Evolutionary conservation across 2,888 invertebrate genomes (phyloP).

Genomic region (Pocota personata): DNA sequence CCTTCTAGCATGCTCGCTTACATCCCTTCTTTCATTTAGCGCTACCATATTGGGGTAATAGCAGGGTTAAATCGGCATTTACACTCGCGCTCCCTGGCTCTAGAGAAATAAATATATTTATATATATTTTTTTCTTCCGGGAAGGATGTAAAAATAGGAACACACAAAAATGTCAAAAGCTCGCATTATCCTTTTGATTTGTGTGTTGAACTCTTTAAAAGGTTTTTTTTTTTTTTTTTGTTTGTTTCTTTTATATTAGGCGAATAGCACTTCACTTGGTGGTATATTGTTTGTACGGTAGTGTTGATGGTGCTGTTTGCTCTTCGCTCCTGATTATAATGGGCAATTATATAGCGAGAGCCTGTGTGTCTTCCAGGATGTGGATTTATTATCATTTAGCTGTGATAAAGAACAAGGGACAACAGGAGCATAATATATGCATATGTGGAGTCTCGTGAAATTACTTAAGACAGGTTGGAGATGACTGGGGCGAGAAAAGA

Average conservation of each 20-base stretch:
- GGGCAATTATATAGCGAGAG: neutral
- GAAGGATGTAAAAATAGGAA: slow-evolving; percentile 15
- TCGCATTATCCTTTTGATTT: slow-evolving; percentile 55
- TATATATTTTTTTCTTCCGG: neutral
- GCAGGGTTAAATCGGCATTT: slow-evolving; percentile 53
- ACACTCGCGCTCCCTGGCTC: slow-evolving; percentile 7
- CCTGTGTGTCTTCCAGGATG: neutral
- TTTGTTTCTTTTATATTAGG: neutral
- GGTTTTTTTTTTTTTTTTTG: slow-evolving; percentile 27
- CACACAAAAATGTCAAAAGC: slow-evolving; percentile 60
- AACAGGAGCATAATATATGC: neutral
- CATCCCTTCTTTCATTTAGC: slow-evolving; percentile 33
- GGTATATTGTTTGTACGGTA: neutral
- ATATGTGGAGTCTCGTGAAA: neutral
- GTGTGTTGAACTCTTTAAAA: slow-evolving; percentile 47
- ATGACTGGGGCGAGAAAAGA: neutral
- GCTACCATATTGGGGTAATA: slow-evolving; percentile 48
- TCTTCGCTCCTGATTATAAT: slow-evolving; percentile 3
- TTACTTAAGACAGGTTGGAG: neutral
- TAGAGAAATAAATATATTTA: neutral
- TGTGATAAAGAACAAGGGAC: neutral
- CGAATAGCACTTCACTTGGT: neutral
- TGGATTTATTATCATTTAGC: neutral
- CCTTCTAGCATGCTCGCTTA: slow-evolving; percentile 19
- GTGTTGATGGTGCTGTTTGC: neutral